phyloP scores from a whole-genome alignment of 2,888 invertebrate genomes.

The Crossocerus cetratus region DNA sequence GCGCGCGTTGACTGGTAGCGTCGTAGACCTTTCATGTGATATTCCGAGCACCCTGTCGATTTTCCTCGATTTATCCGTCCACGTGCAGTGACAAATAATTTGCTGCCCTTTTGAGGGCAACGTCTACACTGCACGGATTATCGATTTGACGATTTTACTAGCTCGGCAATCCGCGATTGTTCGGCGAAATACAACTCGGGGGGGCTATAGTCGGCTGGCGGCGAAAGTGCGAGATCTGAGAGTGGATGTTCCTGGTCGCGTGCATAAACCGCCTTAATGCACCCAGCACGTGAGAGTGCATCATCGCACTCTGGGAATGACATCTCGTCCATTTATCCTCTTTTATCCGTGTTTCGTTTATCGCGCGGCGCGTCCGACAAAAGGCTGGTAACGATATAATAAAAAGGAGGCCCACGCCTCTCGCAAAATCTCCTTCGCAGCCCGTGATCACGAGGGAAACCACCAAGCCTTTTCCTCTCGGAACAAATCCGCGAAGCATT shows the following conservation, averaged over 20 bases:
- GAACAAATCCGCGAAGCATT: background rate
- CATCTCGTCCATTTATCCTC: conserved; percentile 54
- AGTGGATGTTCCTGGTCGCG: conserved; percentile 52
- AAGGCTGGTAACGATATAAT: conserved; percentile 59
- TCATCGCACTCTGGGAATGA: conserved; percentile 60
- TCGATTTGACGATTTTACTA: conserved; percentile 55
- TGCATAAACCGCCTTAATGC: conserved; percentile 68
- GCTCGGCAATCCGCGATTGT: conserved; percentile 39
- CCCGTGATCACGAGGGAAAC: background rate
- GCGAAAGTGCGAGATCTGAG: conserved; percentile 19
- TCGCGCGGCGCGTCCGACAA: conserved; percentile 55
- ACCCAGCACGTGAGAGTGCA: conserved; percentile 59
- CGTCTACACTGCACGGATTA: conserved; percentile 23
- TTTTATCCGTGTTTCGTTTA: conserved; percentile 54
- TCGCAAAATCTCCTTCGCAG: conserved; percentile 17
- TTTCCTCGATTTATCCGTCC: conserved; percentile 32
- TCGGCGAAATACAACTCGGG: conserved; percentile 7
- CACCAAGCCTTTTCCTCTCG: background rate
- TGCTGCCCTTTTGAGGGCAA: background rate
- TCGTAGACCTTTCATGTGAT: conserved; percentile 19
- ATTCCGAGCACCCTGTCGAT: conserved; percentile 33
- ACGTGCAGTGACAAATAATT: conserved; percentile 29
- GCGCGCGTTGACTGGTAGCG: conserved; percentile 6
- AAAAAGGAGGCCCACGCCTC: conserved; percentile 43
- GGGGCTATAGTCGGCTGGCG: no score